A percentile compares a stretch with the other conserved stretches of the same genome.
Evolutionary conservation across 2,113 vertebrate genomes (phyloP).

Genomic region (Gasterosteus nipponicus): DNA sequence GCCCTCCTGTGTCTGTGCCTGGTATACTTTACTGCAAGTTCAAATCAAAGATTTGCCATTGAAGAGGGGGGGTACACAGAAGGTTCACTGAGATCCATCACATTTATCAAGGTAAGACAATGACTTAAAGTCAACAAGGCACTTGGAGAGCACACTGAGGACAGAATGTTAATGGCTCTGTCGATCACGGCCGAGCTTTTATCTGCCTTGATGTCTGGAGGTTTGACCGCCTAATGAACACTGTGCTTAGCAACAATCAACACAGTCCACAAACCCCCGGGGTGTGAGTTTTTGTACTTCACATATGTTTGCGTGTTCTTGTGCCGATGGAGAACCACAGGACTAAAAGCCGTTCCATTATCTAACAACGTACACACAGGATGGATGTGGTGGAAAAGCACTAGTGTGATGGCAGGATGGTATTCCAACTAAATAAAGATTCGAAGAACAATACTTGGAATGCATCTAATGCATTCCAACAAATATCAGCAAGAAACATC

Average conservation of each 20-base stretch:
- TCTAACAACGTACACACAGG: slow-evolving; percentile 22
- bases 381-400: slow-evolving; percentile 45
- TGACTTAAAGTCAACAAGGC: slow-evolving; percentile 27
- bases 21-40: background rate
- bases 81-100: slow-evolving; percentile 19
- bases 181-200: slow-evolving; percentile 31
- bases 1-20: background rate
- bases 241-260: slow-evolving; percentile 37
- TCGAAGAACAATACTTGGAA: too few species aligned
- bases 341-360: slow-evolving; percentile 39
- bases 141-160: slow-evolving; percentile 22
- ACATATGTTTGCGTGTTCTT: background rate
- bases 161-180: slow-evolving; percentile 36
- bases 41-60: slow-evolving; percentile 5
- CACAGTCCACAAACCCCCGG: slow-evolving; percentile 28
- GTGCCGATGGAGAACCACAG: slow-evolving; percentile 10
- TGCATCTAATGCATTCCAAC: too few species aligned
- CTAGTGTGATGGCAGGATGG: slow-evolving; percentile 43
- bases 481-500: too few species aligned
- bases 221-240: slow-evolving; percentile 49
- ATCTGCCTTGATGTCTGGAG: slow-evolving; percentile 26
- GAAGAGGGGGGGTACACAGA: slow-evolving; percentile 8
- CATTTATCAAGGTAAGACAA: slow-evolving; percentile 42
- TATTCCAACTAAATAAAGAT: too few species aligned
- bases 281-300: slow-evolving; percentile 8